Percentiles rank a stretch among this genome's conserved stretches.
phyloP scores from a whole-genome alignment of 2,797 vertebrate species.

The Harpagifer antarcticus region DNA sequence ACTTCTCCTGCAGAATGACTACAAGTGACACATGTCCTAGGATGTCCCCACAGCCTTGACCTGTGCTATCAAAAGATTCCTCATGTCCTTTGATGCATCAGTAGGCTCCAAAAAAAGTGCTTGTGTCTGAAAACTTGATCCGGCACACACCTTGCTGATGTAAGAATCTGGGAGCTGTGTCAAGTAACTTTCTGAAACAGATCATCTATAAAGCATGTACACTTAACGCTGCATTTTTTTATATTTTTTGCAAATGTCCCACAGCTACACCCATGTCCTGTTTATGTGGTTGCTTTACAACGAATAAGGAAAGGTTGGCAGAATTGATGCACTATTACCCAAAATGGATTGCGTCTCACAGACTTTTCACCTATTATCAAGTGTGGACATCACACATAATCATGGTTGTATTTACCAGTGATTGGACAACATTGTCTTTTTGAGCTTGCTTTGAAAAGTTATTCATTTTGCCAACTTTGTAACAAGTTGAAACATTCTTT shows the following conservation, averaged over 20 bases:
- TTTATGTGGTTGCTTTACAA: not conserved
- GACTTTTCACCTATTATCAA: not conserved
- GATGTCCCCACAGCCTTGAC: not conserved
- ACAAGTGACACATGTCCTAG: slow-evolving; percentile 1
- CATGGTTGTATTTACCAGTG: not conserved
- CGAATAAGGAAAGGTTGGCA: not conserved
- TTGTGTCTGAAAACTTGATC: not conserved
- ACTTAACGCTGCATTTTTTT: not conserved
- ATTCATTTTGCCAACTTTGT: not conserved
- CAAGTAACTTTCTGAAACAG: not conserved
- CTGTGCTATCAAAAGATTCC: not conserved
- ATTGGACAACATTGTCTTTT: not conserved
- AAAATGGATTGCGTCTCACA: not conserved
- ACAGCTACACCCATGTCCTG: not conserved
- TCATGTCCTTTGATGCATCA: not conserved
- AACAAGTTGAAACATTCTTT: not conserved
- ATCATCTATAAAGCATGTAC: not conserved
- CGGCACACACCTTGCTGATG: not conserved
- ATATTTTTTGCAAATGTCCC: not conserved
- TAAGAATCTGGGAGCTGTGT: not conserved
- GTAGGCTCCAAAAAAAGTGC: not conserved
- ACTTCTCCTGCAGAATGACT: not conserved
- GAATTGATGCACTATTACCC: not conserved
- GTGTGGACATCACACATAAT: not conserved
- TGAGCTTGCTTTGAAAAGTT: not conserved